Percentiles rank a stretch among this genome's conserved stretches.
These are phyloP conservation scores for Leucopsar rothschildi DNA, from an alignment of 2,113 vertebrate genomes.

Conservation along the genomic window DNA sequence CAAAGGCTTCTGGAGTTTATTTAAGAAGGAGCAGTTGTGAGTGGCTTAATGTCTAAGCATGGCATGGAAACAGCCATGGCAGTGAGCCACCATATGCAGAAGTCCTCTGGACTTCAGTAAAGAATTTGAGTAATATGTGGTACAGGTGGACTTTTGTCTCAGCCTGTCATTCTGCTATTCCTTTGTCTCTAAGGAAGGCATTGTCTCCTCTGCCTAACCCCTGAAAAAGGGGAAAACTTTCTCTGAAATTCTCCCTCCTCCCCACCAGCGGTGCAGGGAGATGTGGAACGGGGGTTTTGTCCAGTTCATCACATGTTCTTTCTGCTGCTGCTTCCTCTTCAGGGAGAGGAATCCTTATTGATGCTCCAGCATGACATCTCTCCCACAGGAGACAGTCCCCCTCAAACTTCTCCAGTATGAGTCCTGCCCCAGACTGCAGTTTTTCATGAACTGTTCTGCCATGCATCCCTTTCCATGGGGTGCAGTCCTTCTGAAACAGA, in stretches of 20 bases:
- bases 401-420: not conserved
- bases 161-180: not conserved
- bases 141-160: conserved; percentile 11
- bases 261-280: not conserved
- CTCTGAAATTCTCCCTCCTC: not conserved
- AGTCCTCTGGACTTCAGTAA: not conserved
- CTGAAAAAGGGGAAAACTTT: not conserved
- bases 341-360: not conserved
- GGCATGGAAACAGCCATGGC: conserved; percentile 37
- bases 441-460: not conserved
- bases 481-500: not conserved
- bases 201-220: not conserved
- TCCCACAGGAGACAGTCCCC: not conserved
- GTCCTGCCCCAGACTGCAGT: not conserved
- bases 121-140: conserved; percentile 4
- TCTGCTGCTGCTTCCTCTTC: not conserved
- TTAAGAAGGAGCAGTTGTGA: conserved; percentile 61
- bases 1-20: conserved; percentile 45
- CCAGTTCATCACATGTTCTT: not conserved
- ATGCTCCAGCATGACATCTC: not conserved
- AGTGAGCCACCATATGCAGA: not conserved
- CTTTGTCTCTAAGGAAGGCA: not conserved
- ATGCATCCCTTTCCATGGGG: not conserved
- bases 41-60: conserved; percentile 11
- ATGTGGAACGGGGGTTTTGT: not conserved